Evolutionary conservation across 2,113 vertebrate genomes (phyloP), one percentile per base, ranked within the genome.

Genomic region (Leptodactylus fuscus): DNA sequence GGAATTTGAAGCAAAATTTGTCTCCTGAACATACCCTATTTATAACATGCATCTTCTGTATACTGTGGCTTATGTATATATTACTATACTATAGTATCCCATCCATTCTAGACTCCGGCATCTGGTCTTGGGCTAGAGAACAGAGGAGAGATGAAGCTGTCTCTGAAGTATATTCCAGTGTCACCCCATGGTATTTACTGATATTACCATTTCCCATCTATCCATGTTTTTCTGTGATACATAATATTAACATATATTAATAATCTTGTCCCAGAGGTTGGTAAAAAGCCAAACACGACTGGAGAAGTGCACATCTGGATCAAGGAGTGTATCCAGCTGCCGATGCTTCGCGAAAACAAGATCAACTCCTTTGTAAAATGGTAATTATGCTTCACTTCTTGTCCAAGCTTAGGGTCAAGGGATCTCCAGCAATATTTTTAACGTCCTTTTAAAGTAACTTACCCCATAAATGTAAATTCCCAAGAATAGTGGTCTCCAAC

Each of bases 241-340:
- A 7, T 77, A 67, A 67, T 36, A 18, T 15, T 32, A 29, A 62
- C 12, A 6, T 4, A 20, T 24, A 69, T 10, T 22, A 67, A 36
- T 58, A 34, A 36, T 67, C 62, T 15, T 83, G 15, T 75, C 16
- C 7, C 84, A 7, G 77, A 85, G 85, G 69, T 18, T 98, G 97
- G 94, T 87, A 95, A 94, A 88, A 96, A 93, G 55, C 87, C 84
- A 3, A 44, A 89, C 0, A 89, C 89, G 83, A 94, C 94, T 32
- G 96, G 96, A 67, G 96, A 99, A 88, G 93, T 99, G 15, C 97
- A 98, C 73, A 97, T 99, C 89, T 99, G 97, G 96, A 95, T 99
- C 86, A 98, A 97, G 87, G 96, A 98, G 84, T 98, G 97, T 90
- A 94, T 92, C 81, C 93, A 96, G 87, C 95, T 99, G 34, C 95